These are phyloP conservation scores for Macrotis lagotis DNA, from an alignment of 2,113 vertebrate genomes.

Conservation along the genomic window DNA sequence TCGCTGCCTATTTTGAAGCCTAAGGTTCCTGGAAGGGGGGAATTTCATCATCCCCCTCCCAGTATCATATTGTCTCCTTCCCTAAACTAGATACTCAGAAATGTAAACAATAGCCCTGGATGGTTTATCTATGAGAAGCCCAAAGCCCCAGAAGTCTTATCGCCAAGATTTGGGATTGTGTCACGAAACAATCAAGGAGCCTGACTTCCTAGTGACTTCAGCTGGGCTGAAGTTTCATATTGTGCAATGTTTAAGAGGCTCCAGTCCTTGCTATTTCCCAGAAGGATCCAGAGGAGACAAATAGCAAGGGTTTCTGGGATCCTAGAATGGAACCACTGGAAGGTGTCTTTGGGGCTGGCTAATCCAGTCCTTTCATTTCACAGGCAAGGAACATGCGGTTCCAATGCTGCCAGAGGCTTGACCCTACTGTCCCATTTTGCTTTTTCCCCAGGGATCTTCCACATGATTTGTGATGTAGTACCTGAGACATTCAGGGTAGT, in stretches of 20 bases:
- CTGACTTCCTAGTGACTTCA: not conserved
- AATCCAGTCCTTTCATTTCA: not conserved
- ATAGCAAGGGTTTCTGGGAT: not conserved
- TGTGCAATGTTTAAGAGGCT: not conserved
- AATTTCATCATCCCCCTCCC: not conserved
- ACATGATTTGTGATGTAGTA: not conserved
- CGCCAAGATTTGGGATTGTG: not conserved
- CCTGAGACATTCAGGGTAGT: not conserved
- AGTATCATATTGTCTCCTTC: not conserved
- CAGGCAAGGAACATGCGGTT: not conserved
- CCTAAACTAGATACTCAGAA: not conserved
- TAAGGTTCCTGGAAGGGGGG: not conserved
- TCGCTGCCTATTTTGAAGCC: rapidly evolving
- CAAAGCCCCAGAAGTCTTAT: no score
- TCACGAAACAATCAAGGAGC: not conserved
- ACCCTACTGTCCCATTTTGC: not conserved
- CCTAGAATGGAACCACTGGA: not conserved
- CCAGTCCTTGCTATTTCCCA: not conserved
- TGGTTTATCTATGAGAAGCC: not conserved
- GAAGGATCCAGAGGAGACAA: not conserved
- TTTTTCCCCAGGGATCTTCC: not conserved
- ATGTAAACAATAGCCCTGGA: not conserved
- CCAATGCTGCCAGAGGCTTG: not conserved
- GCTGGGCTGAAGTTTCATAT: not conserved
- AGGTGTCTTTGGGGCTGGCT: not conserved